Evolutionary conservation across 2,797 vertebrate species (phyloP).

Genomic region (Parambassis ranga): DNA sequence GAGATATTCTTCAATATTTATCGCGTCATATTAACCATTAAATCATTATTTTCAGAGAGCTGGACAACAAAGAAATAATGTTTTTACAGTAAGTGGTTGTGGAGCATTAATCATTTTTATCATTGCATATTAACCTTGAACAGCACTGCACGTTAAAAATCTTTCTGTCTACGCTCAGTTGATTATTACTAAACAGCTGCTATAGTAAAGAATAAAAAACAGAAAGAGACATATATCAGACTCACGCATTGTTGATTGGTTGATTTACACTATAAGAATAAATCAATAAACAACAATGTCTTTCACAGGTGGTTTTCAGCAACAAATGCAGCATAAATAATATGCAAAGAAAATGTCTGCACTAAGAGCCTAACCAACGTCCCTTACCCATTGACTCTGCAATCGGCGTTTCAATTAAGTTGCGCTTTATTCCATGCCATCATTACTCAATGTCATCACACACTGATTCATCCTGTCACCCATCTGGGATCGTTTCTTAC

Average conservation of each 20-base stretch:
- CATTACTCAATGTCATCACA: constrained; percentile 62
- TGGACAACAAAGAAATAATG: neutral
- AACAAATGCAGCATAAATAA: neutral
- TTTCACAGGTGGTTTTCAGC: neutral
- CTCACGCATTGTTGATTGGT: too few species aligned
- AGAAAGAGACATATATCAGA: too few species aligned
- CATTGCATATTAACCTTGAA: neutral
- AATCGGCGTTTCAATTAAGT: constrained; percentile 71
- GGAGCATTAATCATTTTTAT: neutral
- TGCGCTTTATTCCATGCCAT: constrained; percentile 26
- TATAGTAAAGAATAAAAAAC: too few species aligned
- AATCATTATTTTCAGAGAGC: neutral
- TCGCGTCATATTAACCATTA: neutral
- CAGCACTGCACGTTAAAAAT: constrained; percentile 7
- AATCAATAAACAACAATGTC: neutral
- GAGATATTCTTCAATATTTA: neutral
- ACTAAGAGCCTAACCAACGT: constrained; percentile 1
- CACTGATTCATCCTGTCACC: constrained; percentile 46
- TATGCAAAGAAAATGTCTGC: neutral
- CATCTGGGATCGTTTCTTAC: constrained; percentile 5
- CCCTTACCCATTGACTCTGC: constrained; percentile 42
- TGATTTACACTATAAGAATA: too few species aligned
- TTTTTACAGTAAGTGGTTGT: neutral
- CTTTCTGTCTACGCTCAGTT: too few species aligned
- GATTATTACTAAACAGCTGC: too few species aligned